Percentiles rank a stretch among this genome's conserved stretches.
These are phyloP conservation scores for Pinna nobilis DNA, from an alignment of 1,140 invertebrate genomes.

Conservation along the genomic window DNA sequence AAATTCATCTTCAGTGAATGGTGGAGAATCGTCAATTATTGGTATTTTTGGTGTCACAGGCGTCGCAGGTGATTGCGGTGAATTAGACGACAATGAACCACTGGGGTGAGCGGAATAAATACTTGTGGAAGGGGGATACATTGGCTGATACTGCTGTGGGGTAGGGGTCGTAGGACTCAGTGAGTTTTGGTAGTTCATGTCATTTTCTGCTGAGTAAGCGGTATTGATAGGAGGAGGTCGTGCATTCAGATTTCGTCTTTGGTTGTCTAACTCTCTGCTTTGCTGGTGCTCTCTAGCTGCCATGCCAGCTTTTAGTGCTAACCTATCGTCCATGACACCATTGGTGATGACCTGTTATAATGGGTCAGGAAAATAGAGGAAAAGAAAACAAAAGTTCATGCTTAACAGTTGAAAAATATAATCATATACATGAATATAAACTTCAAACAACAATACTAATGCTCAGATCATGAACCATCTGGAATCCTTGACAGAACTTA, in stretches of 20 bases:
- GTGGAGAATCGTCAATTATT: background rate
- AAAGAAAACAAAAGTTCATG: no score
- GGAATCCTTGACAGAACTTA: background rate
- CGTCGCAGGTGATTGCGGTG: constrained; percentile 33
- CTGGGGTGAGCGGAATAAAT: no score
- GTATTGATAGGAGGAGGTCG: constrained; percentile 31
- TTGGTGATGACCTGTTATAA: constrained; percentile 5
- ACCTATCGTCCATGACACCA: background rate
- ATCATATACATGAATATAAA: background rate
- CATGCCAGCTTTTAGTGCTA: constrained; percentile 9
- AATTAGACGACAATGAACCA: constrained; percentile 11
- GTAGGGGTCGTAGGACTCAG: constrained; percentile 32
- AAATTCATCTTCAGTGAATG: constrained; percentile 47
- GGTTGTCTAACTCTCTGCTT: background rate
- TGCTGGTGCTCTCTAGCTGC: constrained; percentile 2
- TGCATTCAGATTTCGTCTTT: constrained; percentile 6
- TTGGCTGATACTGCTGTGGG: constrained; percentile 29
- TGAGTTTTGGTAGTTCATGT: constrained; percentile 3
- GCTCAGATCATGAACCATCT: background rate
- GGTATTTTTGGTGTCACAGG: constrained; percentile 23
- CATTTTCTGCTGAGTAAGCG: constrained; percentile 14
- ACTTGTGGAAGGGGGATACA: constrained; percentile 24
- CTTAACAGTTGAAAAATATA: constrained; percentile 3
- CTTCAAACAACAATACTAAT: constrained; percentile 7
- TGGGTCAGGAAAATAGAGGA: constrained; percentile 11